Conservation (phyloP, 1,140 invertebrate species). For the Diachasma alloeum region DNA sequence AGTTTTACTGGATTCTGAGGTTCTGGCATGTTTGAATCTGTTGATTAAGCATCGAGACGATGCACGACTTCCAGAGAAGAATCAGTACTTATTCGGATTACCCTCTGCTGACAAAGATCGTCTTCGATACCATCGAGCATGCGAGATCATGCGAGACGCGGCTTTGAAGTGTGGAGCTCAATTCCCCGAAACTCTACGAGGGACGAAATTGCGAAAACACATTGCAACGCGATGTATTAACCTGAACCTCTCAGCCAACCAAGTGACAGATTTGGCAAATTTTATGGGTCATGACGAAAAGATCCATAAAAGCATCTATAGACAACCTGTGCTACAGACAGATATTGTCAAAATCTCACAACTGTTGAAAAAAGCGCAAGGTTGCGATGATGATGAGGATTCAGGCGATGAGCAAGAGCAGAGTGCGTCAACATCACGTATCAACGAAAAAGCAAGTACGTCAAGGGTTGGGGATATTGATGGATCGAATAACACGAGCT, state of each 20-base stretch:
- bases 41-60: no score
- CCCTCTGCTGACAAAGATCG: background rate
- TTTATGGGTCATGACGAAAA: constrained; percentile 29
- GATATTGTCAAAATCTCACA: background rate
- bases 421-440: no score
- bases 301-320: background rate
- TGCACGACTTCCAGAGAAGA: background rate
- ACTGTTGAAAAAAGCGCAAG: background rate
- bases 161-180: background rate
- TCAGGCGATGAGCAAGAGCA: no score
- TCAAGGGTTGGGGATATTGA: no score
- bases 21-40: background rate
- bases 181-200: constrained; percentile 18
- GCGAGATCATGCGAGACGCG: constrained; percentile 18
- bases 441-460: no score
- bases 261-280: constrained; percentile 19
- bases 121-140: constrained; percentile 17
- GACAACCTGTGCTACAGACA: background rate
- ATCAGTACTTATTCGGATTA: constrained; percentile 20
- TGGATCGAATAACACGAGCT: no score
- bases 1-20: constrained; percentile 3
- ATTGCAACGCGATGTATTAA: constrained; percentile 21
- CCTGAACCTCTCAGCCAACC: constrained; percentile 1
- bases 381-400: no score
- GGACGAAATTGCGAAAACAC: constrained; percentile 23